Conservation (phyloP, 1,140 invertebrate species). For the Olivierus martensii region DNA sequence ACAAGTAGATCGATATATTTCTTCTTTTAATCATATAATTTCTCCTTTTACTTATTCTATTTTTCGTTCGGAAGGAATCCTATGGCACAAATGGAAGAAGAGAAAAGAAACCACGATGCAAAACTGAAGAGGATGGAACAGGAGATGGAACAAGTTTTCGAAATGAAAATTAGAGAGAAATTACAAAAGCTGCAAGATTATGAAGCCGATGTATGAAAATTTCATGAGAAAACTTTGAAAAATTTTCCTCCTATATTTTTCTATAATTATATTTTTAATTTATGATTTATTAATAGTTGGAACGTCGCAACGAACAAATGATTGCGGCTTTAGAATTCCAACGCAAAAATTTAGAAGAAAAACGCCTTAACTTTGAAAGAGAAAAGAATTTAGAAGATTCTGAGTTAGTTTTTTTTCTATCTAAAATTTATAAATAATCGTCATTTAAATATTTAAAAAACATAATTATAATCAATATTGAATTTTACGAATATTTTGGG, state of each 20-base stretch:
- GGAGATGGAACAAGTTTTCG: constrained; percentile 90
- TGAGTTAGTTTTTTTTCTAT: too few relatives aligned
- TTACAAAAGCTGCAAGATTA: constrained; percentile 86
- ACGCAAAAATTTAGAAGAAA: constrained; percentile 78
- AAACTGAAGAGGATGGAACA: constrained; percentile 95
- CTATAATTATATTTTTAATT: too few relatives aligned
- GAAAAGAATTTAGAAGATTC: constrained; percentile 50
- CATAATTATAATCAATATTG: too few relatives aligned
- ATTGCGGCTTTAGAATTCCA: constrained; percentile 63
- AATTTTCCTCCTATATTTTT: too few relatives aligned
- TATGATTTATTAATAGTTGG: too few relatives aligned
- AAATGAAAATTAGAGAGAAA: constrained; percentile 81
- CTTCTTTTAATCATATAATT: too few relatives aligned
- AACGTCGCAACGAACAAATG: constrained; percentile 50
- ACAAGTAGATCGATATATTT: too few relatives aligned
- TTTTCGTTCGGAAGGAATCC: constrained; percentile 56
- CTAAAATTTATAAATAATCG: too few relatives aligned
- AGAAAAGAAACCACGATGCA: constrained; percentile 84
- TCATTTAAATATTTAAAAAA: too few relatives aligned
- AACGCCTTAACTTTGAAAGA: constrained; percentile 63
- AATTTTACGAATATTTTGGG: too few relatives aligned
- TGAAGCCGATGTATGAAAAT: constrained; percentile 69
- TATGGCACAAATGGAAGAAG: constrained; percentile 92
- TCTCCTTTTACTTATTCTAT: too few relatives aligned
- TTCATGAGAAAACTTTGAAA: too few relatives aligned